Conservation (phyloP, 2,113 vertebrate species). For the Seriola dumerili region DNA sequence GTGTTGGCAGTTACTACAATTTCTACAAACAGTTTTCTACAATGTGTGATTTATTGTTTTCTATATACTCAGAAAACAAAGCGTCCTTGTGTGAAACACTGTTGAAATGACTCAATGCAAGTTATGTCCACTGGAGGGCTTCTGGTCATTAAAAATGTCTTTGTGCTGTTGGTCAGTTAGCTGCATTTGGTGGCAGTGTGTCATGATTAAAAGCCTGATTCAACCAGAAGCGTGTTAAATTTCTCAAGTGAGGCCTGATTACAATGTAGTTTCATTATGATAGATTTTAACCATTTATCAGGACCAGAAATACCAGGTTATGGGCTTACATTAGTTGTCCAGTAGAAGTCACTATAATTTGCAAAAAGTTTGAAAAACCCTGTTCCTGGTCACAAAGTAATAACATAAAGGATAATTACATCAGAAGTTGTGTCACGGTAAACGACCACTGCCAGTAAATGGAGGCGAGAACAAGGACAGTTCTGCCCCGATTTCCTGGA, state of each 20-base stretch:
- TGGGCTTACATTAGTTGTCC: no score
- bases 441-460: not conserved
- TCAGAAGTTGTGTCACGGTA: not conserved
- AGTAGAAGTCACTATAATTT: not conserved
- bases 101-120: not conserved
- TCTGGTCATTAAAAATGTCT: not conserved
- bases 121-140: slow-evolving; percentile 12
- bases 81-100: not conserved
- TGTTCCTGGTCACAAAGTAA: not conserved
- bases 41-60: not conserved
- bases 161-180: not conserved
- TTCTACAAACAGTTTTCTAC: not conserved
- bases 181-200: not conserved
- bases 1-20: not conserved
- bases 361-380: not conserved
- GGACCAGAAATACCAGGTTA: not conserved
- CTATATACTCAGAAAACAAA: not conserved
- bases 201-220: not conserved
- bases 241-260: not conserved
- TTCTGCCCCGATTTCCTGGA: slow-evolving; percentile 13
- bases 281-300: not conserved
- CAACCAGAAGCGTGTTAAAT: not conserved
- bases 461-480: not conserved
- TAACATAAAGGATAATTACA: slow-evolving; percentile 3
- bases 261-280: not conserved